These are phyloP conservation scores for Lerema accius DNA, from an alignment of 1,140 invertebrate species.

Conservation along the genomic window DNA sequence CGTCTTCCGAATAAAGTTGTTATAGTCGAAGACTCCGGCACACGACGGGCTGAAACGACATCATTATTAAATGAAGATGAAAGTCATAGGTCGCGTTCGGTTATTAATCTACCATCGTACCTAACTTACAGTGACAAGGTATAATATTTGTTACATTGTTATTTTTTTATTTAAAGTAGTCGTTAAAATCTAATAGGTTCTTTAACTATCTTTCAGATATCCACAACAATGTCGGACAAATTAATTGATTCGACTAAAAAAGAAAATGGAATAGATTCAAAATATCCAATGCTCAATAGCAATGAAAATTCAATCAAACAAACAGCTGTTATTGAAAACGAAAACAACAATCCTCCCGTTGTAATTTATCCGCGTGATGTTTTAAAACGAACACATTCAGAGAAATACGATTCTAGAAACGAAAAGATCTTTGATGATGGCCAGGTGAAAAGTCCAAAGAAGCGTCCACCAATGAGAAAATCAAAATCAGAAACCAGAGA, in stretches of 20 bases:
- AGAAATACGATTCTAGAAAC: constrained; percentile 44
- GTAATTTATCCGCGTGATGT: constrained; percentile 45
- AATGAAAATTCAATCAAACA: constrained; percentile 34
- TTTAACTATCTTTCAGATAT: constrained; percentile 81
- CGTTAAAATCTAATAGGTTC: background rate
- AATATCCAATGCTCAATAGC: constrained; percentile 85
- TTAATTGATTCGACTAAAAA: constrained; percentile 84
- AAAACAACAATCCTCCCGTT: constrained; percentile 49
- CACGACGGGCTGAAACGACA: constrained; percentile 64
- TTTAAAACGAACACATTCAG: constrained; percentile 59
- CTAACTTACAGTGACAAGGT: constrained; percentile 88
- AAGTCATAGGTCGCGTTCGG: constrained; percentile 79
- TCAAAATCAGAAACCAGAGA: constrained; percentile 57
- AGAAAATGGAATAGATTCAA: constrained; percentile 86
- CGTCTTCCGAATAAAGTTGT: constrained; percentile 86
- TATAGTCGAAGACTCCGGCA: constrained; percentile 84
- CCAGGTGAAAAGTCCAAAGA: constrained; percentile 49
- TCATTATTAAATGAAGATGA: constrained; percentile 53
- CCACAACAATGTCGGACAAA: constrained; percentile 85
- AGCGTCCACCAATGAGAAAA: constrained; percentile 45
- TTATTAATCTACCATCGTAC: constrained; percentile 90
- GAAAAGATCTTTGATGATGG: constrained; percentile 49
- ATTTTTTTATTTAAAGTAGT: background rate
- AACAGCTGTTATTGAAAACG: constrained; percentile 23
- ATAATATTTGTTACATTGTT: constrained; percentile 29